Base-by-base conservation (phyloP, 2,113 vertebrate genomes). In the Hemibagrus wyckioides region DNA sequence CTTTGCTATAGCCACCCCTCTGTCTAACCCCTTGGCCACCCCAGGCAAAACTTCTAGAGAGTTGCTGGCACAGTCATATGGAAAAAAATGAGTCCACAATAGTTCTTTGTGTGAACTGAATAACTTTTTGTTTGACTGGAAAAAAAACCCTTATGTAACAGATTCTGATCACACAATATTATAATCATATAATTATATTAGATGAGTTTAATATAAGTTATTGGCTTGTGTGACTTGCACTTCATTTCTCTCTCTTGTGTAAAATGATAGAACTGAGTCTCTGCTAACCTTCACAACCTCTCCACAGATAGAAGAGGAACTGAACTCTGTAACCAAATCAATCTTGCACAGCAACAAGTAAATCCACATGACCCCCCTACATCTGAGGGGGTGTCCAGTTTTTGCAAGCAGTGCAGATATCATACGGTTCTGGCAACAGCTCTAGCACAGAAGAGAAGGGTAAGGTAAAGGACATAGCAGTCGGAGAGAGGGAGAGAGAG, bases 261-360 rank as follows among this genome's bases (percentile, higher is more conserved):
- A 4, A 77, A 44, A 48, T 85, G 21, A 79, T 13, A 71, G 41
- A n/a, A 50, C 33, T 54, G 39, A 33, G 23, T 28, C 59, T 48
- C 28, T 15, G 30, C 63, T 57, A 80, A 67, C 41, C 39, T 50
- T 30, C 82, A 61, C 44, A 83, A 36, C 28, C 52, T 65, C 48
- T 59, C 28, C 39, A 83, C 39, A 90, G 41, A 52, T 85, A 8
- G 73, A 82, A 61, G 56, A 56, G 81, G 44, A 85, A 44, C 67
- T 56, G 41, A 85, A 73, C 56, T 59, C n/a, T 80, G 67, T 81
- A 84, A 87, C 65, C 71, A 75, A 88, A 85, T 67, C 33, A 61
- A 39, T 17, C 80, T 23, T 69, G 19, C 54, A 83, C 28, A 82
- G 69, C 90, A 91, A 88, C 86, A 89, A 91, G 89, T 91, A 90